Evolutionary conservation across 1,140 invertebrate species (phyloP).

Genomic region (Drosophila virilis): DNA sequence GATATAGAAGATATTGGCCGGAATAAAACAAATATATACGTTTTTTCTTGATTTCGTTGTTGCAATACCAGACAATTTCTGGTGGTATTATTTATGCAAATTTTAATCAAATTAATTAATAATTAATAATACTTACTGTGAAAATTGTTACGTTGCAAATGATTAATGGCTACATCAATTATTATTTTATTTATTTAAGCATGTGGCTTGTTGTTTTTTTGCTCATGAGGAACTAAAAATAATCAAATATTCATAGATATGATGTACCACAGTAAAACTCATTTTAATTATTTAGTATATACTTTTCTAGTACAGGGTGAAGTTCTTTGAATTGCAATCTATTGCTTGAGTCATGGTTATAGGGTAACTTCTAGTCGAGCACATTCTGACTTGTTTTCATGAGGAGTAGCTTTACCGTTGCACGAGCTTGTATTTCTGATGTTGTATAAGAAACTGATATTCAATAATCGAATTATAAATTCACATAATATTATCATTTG

Average conservation of each 20-base stretch:
- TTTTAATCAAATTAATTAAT: neutral
- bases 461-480: slow-evolving; percentile 37
- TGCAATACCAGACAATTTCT: no score
- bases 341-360: neutral
- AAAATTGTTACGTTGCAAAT: neutral
- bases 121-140: neutral
- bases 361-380: neutral
- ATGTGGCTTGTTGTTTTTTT: no score
- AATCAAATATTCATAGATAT: neutral
- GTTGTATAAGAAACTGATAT: neutral
- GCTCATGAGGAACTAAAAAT: no score
- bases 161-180: neutral
- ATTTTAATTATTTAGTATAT: no score
- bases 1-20: no score
- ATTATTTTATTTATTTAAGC: no score
- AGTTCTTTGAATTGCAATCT: no score
- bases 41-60: no score
- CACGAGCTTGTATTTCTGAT: neutral
- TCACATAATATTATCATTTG: slow-evolving; percentile 30
- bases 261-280: no score
- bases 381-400: neutral
- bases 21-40: no score
- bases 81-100: neutral
- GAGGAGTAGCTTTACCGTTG: slow-evolving; percentile 1
- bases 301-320: no score